Evolutionary conservation across 2,888 invertebrate genomes (phyloP).

Genomic region (Oxyteleia sp.): DNA sequence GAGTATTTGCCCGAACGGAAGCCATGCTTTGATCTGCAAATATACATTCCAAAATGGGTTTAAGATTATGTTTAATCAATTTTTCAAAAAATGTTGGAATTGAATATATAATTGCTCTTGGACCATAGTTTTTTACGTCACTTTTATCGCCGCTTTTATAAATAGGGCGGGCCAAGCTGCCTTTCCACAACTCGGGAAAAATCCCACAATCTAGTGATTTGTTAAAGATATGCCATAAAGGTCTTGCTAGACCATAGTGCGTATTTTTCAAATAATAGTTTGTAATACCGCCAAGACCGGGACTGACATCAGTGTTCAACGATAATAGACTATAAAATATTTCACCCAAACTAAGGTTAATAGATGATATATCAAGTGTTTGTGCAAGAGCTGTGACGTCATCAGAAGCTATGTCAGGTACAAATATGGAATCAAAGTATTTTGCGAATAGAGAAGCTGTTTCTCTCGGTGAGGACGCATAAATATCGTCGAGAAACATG

Average conservation of each 20-base stretch:
- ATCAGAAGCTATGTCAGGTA: no score
- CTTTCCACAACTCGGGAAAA: conserved; percentile 5
- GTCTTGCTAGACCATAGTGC: neutral
- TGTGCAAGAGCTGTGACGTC: no score
- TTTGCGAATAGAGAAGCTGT: no score
- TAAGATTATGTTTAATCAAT: neutral
- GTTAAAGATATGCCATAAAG: neutral
- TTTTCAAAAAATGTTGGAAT: neutral
- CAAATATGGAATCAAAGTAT: no score
- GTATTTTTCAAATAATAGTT: neutral
- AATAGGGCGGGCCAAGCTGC: conserved; percentile 47
- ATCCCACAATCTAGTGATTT: neutral
- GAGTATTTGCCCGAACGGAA: neutral
- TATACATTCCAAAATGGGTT: neutral
- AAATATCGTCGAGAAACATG: no score
- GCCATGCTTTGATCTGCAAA: neutral
- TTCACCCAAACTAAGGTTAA: no score
- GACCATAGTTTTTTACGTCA: neutral
- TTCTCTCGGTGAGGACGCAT: no score
- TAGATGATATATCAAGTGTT: neutral
- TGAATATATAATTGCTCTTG: neutral
- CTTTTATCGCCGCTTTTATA: conserved; percentile 43
- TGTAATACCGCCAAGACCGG: neutral
- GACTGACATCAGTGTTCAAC: neutral
- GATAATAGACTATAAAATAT: no score